A percentile compares a stretch with the other conserved stretches of the same genome.
phyloP scores from a whole-genome alignment of 2,113 vertebrate species.

The Litocranius walleri region DNA sequence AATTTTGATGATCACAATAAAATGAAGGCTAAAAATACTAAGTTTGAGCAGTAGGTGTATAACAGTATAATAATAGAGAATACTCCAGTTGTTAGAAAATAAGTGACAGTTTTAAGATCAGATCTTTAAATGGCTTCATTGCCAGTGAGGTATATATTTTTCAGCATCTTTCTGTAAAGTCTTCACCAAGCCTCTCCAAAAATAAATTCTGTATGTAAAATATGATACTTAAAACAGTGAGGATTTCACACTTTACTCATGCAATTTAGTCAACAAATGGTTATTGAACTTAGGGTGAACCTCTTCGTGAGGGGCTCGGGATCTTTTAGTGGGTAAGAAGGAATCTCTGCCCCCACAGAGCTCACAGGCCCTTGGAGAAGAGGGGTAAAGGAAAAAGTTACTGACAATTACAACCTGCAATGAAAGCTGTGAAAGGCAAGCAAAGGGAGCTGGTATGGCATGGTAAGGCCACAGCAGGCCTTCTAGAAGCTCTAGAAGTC shows the following conservation, averaged over 20 bases:
- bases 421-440: rapidly evolving
- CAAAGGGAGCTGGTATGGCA: not conserved
- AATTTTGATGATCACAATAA: not conserved
- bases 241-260: not conserved
- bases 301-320: not conserved
- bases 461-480: not conserved
- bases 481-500: not conserved
- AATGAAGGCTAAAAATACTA: not conserved
- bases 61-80: not conserved
- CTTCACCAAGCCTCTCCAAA: not conserved
- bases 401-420: rapidly evolving
- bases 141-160: not conserved
- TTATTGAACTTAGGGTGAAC: not conserved
- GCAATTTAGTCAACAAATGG: not conserved
- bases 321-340: not conserved
- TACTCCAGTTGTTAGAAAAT: not conserved
- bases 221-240: not conserved
- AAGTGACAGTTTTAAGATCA: not conserved
- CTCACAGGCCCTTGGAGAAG: not conserved
- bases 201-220: not conserved
- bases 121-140: not conserved
- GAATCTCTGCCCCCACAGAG: not conserved
- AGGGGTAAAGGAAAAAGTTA: too few relatives aligned
- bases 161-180: not conserved
- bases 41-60: not conserved